Conservation (phyloP, 2,113 vertebrate species). For the Tyto alba region DNA sequence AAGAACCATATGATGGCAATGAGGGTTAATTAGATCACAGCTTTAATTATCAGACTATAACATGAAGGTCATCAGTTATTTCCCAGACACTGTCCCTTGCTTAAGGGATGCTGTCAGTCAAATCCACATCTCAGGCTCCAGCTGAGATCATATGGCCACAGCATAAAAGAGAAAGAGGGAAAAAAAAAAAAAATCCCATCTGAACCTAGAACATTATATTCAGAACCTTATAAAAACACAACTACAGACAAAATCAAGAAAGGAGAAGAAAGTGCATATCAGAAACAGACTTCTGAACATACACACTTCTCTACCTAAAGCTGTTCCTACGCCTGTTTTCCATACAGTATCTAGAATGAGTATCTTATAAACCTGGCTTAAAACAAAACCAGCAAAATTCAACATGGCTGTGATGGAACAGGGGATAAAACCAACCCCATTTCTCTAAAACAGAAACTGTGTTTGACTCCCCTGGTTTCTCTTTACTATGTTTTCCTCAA, state of each 20-base stretch:
- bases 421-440: background rate
- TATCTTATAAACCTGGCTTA: background rate
- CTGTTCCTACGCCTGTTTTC: background rate
- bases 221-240: background rate
- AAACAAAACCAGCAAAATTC: background rate
- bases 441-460: background rate
- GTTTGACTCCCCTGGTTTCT: background rate
- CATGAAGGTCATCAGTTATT: background rate
- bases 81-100: background rate
- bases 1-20: background rate
- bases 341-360: background rate
- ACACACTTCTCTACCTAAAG: background rate
- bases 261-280: background rate
- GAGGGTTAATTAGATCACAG: constrained; percentile 21
- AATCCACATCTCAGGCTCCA: background rate
- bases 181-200: background rate
- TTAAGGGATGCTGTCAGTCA: background rate
- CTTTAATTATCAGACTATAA: constrained; percentile 4
- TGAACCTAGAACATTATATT: background rate
- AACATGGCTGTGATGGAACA: background rate
- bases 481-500: background rate
- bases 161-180: background rate
- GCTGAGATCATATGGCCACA: background rate
- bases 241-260: background rate
- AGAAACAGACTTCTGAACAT: background rate